These are phyloP conservation scores for Urocyon cinereoargenteus DNA, from an alignment of 2,797 vertebrate genomes.

Conservation along the genomic window DNA sequence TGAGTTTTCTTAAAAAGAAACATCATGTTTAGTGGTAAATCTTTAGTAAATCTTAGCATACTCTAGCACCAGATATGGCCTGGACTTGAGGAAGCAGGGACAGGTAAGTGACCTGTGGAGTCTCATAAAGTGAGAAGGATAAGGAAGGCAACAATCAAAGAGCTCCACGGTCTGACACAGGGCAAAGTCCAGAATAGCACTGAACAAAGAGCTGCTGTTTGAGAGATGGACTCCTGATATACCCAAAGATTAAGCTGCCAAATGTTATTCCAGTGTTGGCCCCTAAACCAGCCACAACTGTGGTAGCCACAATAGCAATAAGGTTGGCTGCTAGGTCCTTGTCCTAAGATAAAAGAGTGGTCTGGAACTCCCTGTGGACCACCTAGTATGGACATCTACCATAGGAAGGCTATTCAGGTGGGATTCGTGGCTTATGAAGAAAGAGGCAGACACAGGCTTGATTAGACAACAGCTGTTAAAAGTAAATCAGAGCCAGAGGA, in stretches of 20 bases:
- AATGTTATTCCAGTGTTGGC: slow-evolving; percentile 92
- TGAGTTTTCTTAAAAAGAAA: slow-evolving; percentile 69
- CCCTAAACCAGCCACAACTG: slow-evolving; percentile 92
- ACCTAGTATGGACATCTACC: slow-evolving; percentile 60
- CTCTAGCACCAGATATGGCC: slow-evolving; percentile 7
- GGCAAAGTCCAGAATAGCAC: slow-evolving; percentile 91
- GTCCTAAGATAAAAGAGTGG: slow-evolving; percentile 88
- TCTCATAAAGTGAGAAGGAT: slow-evolving; percentile 92
- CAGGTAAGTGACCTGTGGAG: slow-evolving; percentile 74
- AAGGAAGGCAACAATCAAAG: slow-evolving; percentile 93
- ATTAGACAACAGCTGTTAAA: slow-evolving; percentile 90
- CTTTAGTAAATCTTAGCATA: slow-evolving; percentile 65
- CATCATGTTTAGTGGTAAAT: slow-evolving; percentile 70
- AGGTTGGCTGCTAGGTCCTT: slow-evolving; percentile 93
- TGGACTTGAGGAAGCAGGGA: slow-evolving; percentile 70
- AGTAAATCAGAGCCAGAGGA: slow-evolving; percentile 86
- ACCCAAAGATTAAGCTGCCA: slow-evolving; percentile 93
- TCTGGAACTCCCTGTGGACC: slow-evolving; percentile 87
- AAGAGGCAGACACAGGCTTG: slow-evolving; percentile 88
- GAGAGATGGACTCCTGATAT: slow-evolving; percentile 93
- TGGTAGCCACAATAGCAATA: slow-evolving; percentile 93
- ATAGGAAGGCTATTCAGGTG: slow-evolving; percentile 73
- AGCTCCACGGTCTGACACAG: slow-evolving; percentile 92
- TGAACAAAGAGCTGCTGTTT: slow-evolving; percentile 94
- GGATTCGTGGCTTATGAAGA: slow-evolving; percentile 88